phyloP scores from a whole-genome alignment of 1,140 invertebrate species.

The Papilio dardanus region DNA sequence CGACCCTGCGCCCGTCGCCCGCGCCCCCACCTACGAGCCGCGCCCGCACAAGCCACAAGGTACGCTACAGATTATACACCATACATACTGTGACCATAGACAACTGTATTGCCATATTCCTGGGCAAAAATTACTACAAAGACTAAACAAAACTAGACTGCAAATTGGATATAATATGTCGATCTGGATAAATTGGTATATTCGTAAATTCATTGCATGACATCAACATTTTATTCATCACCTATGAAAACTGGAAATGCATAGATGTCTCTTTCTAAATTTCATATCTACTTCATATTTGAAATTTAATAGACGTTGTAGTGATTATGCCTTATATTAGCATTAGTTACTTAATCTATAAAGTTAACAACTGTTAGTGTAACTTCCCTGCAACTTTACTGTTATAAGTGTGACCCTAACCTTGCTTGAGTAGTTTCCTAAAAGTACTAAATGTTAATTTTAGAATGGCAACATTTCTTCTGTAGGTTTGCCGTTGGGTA shows the following conservation, averaged over 20 bases:
- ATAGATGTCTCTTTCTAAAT: background rate
- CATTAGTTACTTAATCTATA: background rate
- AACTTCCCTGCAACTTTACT: background rate
- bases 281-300: slow-evolving; percentile 17
- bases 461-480: slow-evolving; percentile 70
- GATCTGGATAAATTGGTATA: background rate
- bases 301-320: background rate
- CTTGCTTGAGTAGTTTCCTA: slow-evolving; percentile 20
- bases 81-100: slow-evolving; percentile 20
- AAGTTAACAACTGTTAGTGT: background rate
- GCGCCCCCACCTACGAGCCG: slow-evolving; percentile 58
- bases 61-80: slow-evolving; percentile 45
- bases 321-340: background rate
- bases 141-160: background rate
- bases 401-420: background rate
- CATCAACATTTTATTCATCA: background rate
- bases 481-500: slow-evolving; percentile 82
- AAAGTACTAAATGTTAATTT: slow-evolving; percentile 51
- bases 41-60: slow-evolving; percentile 75
- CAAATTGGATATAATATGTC: background rate
- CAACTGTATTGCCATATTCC: background rate
- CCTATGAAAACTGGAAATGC: background rate
- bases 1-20: slow-evolving; percentile 76
- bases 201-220: background rate
- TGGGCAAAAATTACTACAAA: background rate